A percentile compares a stretch with the other conserved stretches of the same genome.
phyloP scores from a whole-genome alignment of 2,113 vertebrate genomes.

The Acrocephalus kingi region DNA sequence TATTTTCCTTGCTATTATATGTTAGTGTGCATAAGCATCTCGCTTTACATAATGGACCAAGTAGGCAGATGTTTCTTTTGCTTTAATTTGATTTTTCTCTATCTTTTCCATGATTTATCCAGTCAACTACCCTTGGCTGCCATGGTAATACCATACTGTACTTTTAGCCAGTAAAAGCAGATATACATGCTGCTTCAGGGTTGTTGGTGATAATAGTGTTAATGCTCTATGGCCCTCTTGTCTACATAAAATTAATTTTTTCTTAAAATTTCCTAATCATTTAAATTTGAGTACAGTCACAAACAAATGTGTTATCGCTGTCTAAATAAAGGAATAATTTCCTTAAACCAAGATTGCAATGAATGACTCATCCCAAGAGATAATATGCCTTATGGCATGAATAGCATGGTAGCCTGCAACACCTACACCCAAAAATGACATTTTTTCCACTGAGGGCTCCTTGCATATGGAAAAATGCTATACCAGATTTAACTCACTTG shows the following conservation, averaged over 20 bases:
- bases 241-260: background rate
- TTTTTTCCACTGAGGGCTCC: background rate
- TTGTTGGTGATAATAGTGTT: background rate
- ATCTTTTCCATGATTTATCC: background rate
- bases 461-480: background rate
- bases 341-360: background rate
- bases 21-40: conserved; percentile 49
- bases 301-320: background rate
- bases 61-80: background rate
- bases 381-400: background rate
- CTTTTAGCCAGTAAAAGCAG: background rate
- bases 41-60: conserved; percentile 43
- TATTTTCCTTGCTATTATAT: conserved; percentile 55
- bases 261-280: background rate
- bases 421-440: background rate
- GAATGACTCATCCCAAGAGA: background rate
- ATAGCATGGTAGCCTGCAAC: background rate
- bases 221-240: background rate
- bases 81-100: conserved; percentile 40
- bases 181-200: background rate
- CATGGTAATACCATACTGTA: background rate
- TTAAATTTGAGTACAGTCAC: background rate
- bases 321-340: background rate
- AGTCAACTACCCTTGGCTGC: background rate
- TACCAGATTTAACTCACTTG: conserved; percentile 23